Evolutionary conservation across 1,140 invertebrate species (phyloP).

Genomic region (Octopus sinensis): DNA sequence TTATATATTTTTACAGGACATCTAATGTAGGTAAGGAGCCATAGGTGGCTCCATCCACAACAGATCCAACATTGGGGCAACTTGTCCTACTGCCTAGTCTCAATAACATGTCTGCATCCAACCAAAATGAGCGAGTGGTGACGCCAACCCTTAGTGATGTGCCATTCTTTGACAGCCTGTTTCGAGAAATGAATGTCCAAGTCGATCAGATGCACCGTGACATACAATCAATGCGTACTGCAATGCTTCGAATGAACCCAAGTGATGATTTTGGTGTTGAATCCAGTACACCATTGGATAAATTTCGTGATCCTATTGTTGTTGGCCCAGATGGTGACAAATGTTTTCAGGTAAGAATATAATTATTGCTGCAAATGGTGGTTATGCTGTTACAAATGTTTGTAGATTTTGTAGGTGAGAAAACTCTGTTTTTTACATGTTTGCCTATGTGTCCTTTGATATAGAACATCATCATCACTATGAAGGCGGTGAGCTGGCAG

Average conservation of each 20-base stretch:
- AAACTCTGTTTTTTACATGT: too few species aligned
- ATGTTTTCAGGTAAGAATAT: neutral
- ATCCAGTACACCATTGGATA: conserved; percentile 11
- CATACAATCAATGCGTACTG: conserved; percentile 25
- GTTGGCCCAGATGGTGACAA: conserved; percentile 26
- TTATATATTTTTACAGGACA: neutral
- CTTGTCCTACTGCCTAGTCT: neutral
- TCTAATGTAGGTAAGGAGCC: neutral
- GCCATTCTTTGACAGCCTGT: conserved; percentile 23
- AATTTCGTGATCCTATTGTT: conserved; percentile 16
- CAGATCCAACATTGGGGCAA: neutral
- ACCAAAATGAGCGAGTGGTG: conserved; percentile 13
- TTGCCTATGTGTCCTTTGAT: too few species aligned
- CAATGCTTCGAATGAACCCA: conserved; percentile 23
- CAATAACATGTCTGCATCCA: neutral
- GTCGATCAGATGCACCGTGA: conserved; percentile 21
- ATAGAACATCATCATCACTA: too few species aligned
- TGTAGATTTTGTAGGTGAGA: neutral
- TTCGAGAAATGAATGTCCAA: conserved; percentile 22
- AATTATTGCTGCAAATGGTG: too few species aligned
- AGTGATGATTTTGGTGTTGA: neutral
- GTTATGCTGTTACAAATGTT: too few species aligned
- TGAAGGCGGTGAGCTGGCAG: too few species aligned
- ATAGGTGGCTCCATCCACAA: neutral
- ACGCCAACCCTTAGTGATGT: conserved; percentile 14